phyloP scores from a whole-genome alignment of 37 sponge, comb jelly and placozoan genomes.

The Aplysina aerophoba region DNA sequence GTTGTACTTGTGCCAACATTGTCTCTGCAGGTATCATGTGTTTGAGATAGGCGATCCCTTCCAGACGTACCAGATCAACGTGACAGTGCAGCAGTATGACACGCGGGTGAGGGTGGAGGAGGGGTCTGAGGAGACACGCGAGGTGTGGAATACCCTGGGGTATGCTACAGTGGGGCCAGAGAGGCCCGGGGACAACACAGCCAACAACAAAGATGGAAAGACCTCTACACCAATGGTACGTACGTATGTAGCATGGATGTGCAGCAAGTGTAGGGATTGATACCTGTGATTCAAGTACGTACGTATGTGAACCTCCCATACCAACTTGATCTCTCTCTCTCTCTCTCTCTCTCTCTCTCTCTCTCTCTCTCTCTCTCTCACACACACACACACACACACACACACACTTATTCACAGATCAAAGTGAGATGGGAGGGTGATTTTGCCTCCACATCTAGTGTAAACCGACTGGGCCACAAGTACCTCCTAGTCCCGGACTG shows the following conservation, averaged over 20 bases:
- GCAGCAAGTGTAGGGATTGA: not conserved
- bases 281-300: not conserved
- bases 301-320: not conserved
- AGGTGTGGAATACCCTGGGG: slow-evolving; percentile 72
- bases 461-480: slow-evolving; percentile 57
- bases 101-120: slow-evolving; percentile 8
- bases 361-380: not conserved
- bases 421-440: slow-evolving; percentile 80
- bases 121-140: not conserved
- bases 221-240: slow-evolving; percentile 59
- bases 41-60: slow-evolving; percentile 70
- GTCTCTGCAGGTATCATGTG: slow-evolving; percentile 59
- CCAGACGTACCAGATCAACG: slow-evolving; percentile 64
- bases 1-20: not conserved
- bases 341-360: not conserved
- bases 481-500: slow-evolving; percentile 71
- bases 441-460: slow-evolving; percentile 45
- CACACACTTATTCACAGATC: slow-evolving; percentile 42
- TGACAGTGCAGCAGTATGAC: slow-evolving; percentile 74
- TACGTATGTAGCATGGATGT: not conserved
- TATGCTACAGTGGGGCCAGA: slow-evolving; percentile 66
- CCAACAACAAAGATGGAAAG: slow-evolving; percentile 23
- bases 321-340: not conserved
- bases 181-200: slow-evolving; percentile 56
- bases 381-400: slow-evolving; percentile 24